These are phyloP conservation scores for Rhinichthys klamathensis DNA, from an alignment of 2,113 vertebrate genomes.

Conservation along the genomic window DNA sequence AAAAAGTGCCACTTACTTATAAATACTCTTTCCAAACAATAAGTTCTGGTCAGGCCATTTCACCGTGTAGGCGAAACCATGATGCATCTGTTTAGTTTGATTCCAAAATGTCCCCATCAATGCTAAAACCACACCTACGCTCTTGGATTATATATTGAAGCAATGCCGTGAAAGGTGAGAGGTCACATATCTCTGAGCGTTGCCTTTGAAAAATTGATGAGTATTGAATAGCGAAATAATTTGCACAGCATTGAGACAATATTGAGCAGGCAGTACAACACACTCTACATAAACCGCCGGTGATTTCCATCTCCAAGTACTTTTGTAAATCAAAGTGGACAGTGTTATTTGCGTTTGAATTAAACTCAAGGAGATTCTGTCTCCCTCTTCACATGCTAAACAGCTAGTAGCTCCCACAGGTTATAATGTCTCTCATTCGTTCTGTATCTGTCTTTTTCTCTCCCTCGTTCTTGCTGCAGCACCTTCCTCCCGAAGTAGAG, in stretches of 20 bases:
- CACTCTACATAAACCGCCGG: conserved; percentile 59
- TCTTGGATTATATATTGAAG: background rate
- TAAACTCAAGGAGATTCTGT: conserved; percentile 51
- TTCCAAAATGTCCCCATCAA: background rate
- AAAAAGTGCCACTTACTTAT: background rate
- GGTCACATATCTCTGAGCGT: conserved; percentile 33
- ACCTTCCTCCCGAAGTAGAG: conserved; percentile 5
- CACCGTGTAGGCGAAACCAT: background rate
- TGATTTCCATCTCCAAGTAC: conserved; percentile 49
- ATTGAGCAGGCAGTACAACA: conserved; percentile 59
- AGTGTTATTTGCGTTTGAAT: conserved; percentile 54
- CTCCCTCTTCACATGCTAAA: conserved; percentile 64
- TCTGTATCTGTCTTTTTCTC: background rate
- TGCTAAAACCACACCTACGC: background rate
- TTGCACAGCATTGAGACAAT: conserved; percentile 35
- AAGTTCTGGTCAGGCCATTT: background rate
- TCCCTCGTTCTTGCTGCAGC: conserved; percentile 12
- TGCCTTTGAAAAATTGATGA: conserved; percentile 34
- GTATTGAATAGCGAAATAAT: conserved; percentile 33
- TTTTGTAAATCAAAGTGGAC: conserved; percentile 53
- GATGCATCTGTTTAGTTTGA: conserved; percentile 15
- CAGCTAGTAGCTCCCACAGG: conserved; percentile 61
- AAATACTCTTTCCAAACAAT: background rate
- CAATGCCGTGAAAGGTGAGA: conserved; percentile 16
- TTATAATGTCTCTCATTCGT: conserved; percentile 24